phyloP scores from a whole-genome alignment of 2,113 vertebrate genomes.

The Herpetotheres cachinnans region DNA sequence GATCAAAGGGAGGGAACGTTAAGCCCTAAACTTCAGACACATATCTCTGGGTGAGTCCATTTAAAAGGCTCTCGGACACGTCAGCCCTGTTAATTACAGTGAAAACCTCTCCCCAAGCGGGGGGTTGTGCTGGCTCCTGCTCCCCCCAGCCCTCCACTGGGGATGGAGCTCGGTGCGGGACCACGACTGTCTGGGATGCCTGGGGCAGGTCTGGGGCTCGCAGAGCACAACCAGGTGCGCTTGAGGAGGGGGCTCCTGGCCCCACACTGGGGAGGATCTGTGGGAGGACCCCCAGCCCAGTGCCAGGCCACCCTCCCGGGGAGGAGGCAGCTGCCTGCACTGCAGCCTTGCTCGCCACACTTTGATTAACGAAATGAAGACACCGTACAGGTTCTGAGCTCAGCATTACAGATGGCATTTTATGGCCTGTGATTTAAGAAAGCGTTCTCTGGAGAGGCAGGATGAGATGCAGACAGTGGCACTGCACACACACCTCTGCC shows the following conservation, averaged over 20 bases:
- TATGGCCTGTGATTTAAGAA: neutral
- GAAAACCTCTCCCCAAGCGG: neutral
- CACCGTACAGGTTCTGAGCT: fast-evolving
- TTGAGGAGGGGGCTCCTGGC: neutral
- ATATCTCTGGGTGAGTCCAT: neutral
- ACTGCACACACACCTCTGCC: neutral
- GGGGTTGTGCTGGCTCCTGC: neutral
- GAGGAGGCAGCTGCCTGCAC: neutral
- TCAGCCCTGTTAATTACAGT: neutral
- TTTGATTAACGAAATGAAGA: neutral
- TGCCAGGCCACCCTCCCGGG: neutral
- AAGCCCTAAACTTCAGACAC: neutral
- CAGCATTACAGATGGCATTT: neutral
- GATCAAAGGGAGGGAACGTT: neutral
- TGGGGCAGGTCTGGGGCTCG: neutral
- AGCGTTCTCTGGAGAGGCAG: neutral
- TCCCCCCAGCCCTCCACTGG: neutral
- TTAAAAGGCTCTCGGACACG: neutral
- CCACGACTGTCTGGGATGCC: neutral
- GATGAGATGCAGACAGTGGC: neutral
- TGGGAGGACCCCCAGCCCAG: fast-evolving
- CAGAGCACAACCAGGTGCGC: neutral
- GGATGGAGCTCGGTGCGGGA: neutral
- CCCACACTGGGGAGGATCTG: no score
- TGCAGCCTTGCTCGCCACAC: neutral